Conservation (phyloP, 1,140 invertebrate genomes). For the Orius insidiosus region DNA sequence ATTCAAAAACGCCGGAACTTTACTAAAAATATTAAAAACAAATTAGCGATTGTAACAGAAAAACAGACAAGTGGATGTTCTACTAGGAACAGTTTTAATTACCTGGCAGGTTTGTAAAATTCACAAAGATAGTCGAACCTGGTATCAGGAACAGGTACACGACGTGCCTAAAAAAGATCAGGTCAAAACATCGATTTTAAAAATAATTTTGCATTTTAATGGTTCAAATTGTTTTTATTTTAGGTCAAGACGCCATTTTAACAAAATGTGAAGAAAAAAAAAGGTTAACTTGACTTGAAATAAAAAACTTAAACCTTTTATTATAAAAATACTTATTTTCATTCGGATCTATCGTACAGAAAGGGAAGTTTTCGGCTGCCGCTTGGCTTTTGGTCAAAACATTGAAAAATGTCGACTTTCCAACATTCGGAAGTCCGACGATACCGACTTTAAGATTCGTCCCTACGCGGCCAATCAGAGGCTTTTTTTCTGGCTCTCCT, state of each 20-base stretch:
- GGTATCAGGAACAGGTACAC: slow-evolving; percentile 93
- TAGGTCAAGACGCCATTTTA: neutral
- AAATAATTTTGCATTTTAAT: slow-evolving; percentile 5
- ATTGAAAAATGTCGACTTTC: slow-evolving; percentile 99
- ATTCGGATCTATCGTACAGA: slow-evolving; percentile 99
- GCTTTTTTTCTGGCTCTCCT: slow-evolving; percentile 67
- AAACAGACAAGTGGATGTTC: slow-evolving; percentile 13
- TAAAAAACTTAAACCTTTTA: neutral
- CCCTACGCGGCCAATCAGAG: slow-evolving; percentile 90
- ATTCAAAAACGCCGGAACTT: slow-evolving; percentile 93
- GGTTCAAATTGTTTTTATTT: neutral
- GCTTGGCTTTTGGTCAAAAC: slow-evolving; percentile 92
- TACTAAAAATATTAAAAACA: slow-evolving; percentile 36
- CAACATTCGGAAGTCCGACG: slow-evolving; percentile 91
- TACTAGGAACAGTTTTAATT: slow-evolving; percentile 26
- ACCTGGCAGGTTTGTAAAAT: slow-evolving; percentile 90
- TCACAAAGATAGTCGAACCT: slow-evolving; percentile 87
- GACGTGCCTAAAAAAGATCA: slow-evolving; percentile 45
- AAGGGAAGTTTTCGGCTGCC: slow-evolving; percentile 95
- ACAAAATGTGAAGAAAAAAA: too few relatives aligned
- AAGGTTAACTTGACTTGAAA: slow-evolving; percentile 9
- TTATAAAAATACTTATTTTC: slow-evolving; percentile 85
- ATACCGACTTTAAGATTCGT: slow-evolving; percentile 96
- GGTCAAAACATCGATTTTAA: slow-evolving; percentile 2
- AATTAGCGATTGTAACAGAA: slow-evolving; percentile 1